A percentile compares a stretch with the other conserved stretches of the same genome.
Conservation (phyloP, 2,113 vertebrate genomes). For the Clarias batrachus region DNA sequence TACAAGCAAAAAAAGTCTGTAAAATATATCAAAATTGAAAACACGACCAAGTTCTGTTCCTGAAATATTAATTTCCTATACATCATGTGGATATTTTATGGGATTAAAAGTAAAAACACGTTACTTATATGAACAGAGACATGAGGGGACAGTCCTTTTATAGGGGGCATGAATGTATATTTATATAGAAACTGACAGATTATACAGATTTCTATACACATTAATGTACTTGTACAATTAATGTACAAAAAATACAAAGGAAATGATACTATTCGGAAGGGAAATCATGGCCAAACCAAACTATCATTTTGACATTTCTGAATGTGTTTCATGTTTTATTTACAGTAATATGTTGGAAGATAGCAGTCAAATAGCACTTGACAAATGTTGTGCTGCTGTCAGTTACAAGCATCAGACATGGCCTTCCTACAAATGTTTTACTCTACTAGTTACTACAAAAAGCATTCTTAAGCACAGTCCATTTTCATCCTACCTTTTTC, state of each 20-base stretch:
- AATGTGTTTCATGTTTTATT: background rate
- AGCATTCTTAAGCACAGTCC: conserved; percentile 61
- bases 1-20: too few species aligned
- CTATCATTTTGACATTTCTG: background rate
- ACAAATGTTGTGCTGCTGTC: background rate
- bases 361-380: background rate
- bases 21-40: too few species aligned
- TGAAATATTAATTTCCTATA: background rate
- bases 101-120: background rate
- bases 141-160: background rate
- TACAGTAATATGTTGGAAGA: background rate
- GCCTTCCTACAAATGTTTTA: conserved; percentile 49
- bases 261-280: background rate
- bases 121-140: background rate
- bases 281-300: background rate
- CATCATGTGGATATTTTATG: background rate
- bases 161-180: background rate
- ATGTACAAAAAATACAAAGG: background rate
- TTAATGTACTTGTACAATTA: background rate
- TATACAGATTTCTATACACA: background rate
- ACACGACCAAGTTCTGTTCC: background rate
- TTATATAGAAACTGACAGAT: background rate
- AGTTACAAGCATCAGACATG: background rate
- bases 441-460: conserved; percentile 63
- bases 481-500: conserved; percentile 51